Evolutionary conservation across 2,113 vertebrate species (phyloP).

Genomic region (Dasyornis broadbenti): DNA sequence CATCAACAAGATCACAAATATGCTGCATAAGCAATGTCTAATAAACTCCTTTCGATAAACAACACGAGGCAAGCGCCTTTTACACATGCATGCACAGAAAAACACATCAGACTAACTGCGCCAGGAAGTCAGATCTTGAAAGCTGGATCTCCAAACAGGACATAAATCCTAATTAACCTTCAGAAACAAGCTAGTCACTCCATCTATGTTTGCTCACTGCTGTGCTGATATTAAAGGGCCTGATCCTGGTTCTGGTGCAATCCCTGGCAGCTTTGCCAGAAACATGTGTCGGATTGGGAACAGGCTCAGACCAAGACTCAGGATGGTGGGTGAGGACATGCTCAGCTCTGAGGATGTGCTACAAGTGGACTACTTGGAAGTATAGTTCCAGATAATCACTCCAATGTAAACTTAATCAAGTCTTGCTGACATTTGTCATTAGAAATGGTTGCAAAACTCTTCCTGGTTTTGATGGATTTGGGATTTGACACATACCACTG

Average conservation of each 20-base stretch:
- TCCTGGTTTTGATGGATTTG: background rate
- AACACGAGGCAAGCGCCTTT: background rate
- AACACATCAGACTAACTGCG: background rate
- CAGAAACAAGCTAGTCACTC: background rate
- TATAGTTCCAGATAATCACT: background rate
- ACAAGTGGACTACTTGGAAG: background rate
- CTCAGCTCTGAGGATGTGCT: background rate
- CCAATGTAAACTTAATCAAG: background rate
- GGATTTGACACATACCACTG: background rate
- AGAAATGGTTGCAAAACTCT: background rate
- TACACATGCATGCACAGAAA: background rate
- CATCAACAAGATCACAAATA: slow-evolving; percentile 30
- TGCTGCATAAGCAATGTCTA: slow-evolving; percentile 12
- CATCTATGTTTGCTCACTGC: fast-evolving
- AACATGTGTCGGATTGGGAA: background rate
- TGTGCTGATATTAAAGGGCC: background rate
- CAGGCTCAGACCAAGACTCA: fast-evolving
- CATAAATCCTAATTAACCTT: background rate
- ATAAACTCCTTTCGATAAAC: slow-evolving; percentile 10
- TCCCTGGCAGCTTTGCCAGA: background rate
- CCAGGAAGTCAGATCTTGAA: background rate
- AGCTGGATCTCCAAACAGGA: background rate
- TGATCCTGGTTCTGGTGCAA: background rate
- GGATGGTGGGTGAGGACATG: background rate
- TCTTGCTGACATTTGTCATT: background rate